Conservation (phyloP, 2,797 vertebrate genomes). For the Acanthurus leucopareius region DNA sequence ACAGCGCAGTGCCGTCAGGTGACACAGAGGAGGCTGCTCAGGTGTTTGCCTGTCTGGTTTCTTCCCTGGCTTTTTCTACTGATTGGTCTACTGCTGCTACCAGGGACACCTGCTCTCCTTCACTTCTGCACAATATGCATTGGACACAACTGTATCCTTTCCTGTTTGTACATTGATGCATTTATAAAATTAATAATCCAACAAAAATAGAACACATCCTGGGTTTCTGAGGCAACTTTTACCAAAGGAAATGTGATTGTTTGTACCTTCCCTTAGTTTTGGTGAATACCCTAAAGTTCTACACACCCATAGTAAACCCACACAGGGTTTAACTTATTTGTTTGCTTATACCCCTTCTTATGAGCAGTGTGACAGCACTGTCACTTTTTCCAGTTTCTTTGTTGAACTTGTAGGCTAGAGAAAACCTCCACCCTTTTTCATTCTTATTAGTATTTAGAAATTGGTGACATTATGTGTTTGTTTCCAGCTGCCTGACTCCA, state of each 20-base stretch:
- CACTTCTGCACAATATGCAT: conserved; percentile 90
- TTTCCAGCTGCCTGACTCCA: not conserved
- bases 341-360: not conserved
- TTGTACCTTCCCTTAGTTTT: not conserved
- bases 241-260: not conserved
- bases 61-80: conserved; percentile 88
- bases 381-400: not conserved
- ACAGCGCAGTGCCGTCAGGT: conserved; percentile 84
- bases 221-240: not conserved
- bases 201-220: not conserved
- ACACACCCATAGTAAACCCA: not conserved
- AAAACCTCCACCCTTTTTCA: no score
- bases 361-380: not conserved
- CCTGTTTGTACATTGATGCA: not conserved
- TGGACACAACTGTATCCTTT: conserved; percentile 94
- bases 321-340: not conserved
- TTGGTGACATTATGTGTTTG: not conserved
- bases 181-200: not conserved
- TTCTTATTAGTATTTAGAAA: not conserved
- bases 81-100: conserved; percentile 81
- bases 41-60: conserved; percentile 80
- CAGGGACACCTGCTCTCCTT: conserved; percentile 86
- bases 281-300: not conserved
- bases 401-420: not conserved
- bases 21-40: conserved; percentile 71